phyloP scores from a whole-genome alignment of 2,797 vertebrate genomes.

The Typhlichthys eigenmanni region DNA sequence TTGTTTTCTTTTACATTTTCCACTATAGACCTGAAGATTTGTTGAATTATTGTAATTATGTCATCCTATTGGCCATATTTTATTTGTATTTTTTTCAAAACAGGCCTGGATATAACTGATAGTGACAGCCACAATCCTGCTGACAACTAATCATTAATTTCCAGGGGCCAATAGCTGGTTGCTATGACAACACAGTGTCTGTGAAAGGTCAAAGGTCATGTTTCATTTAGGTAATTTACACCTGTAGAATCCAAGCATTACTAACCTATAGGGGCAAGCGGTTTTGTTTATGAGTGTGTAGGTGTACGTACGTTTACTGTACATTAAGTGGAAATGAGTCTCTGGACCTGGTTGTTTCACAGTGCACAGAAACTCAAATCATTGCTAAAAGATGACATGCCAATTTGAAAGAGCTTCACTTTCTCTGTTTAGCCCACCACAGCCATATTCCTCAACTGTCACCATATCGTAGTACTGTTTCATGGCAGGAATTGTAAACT shows the following conservation, averaged over 20 bases:
- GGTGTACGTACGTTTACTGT: conserved; percentile 1
- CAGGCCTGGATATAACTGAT: no score
- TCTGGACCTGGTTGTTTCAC: conserved; percentile 9
- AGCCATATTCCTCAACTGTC: background rate
- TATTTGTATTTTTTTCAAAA: no score
- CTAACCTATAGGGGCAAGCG: background rate
- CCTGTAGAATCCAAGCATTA: background rate
- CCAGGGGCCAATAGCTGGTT: conserved; percentile 15
- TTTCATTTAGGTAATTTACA: background rate
- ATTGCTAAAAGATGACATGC: conserved; percentile 2
- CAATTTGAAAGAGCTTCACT: no score
- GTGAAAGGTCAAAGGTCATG: conserved; percentile 9
- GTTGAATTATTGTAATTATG: no score
- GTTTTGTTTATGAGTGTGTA: background rate
- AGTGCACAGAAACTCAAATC: conserved; percentile 27
- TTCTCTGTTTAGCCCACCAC: no score
- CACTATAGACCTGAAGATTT: background rate
- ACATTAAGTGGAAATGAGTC: conserved; percentile 32
- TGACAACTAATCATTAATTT: conserved; percentile 23
- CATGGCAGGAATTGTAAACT: no score
- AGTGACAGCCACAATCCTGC: background rate
- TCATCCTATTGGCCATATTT: no score
- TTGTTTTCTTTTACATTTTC: background rate
- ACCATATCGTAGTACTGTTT: background rate
- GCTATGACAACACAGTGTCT: conserved; percentile 10